A percentile compares a stretch with the other conserved stretches of the same genome.
Evolutionary conservation across 1,140 invertebrate genomes (phyloP).

Genomic region (Asobara japonica): DNA sequence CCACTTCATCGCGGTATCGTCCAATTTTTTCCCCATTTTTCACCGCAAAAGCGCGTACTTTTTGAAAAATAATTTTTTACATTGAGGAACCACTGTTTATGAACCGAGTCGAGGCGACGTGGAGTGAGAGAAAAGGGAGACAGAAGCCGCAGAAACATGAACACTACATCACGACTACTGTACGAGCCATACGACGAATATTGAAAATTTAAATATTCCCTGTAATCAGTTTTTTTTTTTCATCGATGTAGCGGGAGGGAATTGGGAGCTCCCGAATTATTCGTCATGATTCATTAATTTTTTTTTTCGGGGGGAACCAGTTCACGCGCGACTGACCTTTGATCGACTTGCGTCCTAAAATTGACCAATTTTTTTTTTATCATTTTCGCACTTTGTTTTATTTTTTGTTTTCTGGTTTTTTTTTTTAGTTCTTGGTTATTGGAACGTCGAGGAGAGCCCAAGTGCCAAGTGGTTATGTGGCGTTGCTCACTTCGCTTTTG

Average conservation of each 20-base stretch:
- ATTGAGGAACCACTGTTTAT: not conserved
- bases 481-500: no score
- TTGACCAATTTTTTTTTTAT: not conserved
- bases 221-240: no score
- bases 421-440: not conserved
- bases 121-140: constrained; percentile 27
- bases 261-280: no score
- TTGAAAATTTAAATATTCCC: no score
- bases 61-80: not conserved
- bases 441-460: not conserved
- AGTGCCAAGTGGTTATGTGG: no score
- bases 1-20: not conserved
- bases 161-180: no score
- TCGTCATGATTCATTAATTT: not conserved
- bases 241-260: no score
- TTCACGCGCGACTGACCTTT: not conserved
- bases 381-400: not conserved
- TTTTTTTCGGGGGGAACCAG: not conserved
- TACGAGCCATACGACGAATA: no score
- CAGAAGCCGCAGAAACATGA: not conserved
- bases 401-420: not conserved
- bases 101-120: constrained; percentile 24
- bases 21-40: not conserved
- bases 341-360: not conserved
- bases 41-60: not conserved